phyloP scores from a whole-genome alignment of 2,113 vertebrate species.

The Heliornis fulica region DNA sequence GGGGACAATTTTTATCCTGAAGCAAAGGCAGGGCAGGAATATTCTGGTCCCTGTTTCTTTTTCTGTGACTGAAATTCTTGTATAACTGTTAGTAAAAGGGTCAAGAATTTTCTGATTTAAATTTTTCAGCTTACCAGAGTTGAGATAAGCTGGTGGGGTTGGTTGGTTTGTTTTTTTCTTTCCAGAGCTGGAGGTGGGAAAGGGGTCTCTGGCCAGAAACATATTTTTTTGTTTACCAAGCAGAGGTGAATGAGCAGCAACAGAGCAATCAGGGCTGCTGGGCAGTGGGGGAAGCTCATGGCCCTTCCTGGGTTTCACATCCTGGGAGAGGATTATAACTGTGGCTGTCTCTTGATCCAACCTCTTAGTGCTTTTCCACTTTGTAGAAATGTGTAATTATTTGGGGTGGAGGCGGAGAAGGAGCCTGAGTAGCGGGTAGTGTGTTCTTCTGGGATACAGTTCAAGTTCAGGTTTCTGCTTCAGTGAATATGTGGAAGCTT shows the following conservation, averaged over 20 bases:
- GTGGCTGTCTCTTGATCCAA: neutral
- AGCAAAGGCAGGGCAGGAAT: neutral
- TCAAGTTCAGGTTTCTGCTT: conserved; percentile 12
- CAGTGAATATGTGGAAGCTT: conserved; percentile 23
- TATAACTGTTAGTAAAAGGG: neutral
- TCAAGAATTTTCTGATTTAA: neutral
- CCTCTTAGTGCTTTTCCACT: neutral
- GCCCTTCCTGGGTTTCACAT: neutral
- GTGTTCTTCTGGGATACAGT: neutral
- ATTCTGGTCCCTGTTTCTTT: neutral
- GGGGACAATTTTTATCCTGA: neutral
- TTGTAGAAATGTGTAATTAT: neutral
- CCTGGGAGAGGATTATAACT: neutral
- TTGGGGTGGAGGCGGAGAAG: neutral
- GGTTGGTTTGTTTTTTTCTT: too few species aligned
- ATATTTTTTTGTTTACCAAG: neutral
- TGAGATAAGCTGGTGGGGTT: neutral
- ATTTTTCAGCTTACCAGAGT: neutral
- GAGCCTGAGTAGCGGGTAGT: neutral
- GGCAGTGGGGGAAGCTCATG: neutral
- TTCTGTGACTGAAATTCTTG: neutral
- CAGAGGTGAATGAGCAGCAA: neutral
- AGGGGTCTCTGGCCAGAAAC: neutral
- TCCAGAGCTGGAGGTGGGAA: neutral
- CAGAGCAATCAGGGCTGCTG: neutral